Evolutionary conservation across 2,113 vertebrate species (phyloP), one percentile per base, ranked within the genome.

Genomic region (Gulo gulo): DNA sequence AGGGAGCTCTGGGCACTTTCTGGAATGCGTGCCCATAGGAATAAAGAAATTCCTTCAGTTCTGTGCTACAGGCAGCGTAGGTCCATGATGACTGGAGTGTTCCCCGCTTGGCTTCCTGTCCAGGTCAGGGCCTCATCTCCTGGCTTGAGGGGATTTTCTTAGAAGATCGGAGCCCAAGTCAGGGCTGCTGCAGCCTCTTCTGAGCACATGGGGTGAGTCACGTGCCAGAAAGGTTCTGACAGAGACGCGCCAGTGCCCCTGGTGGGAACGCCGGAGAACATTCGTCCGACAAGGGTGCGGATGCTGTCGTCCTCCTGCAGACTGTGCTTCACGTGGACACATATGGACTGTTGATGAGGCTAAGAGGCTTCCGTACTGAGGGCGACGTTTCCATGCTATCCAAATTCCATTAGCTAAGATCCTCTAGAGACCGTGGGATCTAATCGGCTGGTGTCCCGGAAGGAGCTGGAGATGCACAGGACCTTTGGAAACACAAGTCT

Each of bases 331-430:
- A 2, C 0, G 0, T 34, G 52, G 84, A 36, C 7, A 1, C 1
- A 42, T 26, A 74, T 15, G 20, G 52, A 20, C 89, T 88, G 8
- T 61, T 97, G 80, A 79, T 47, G 83, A 81, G 34, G 45, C 95
- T 86, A 50, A 31, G 9, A 94, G 91, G 73, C 24, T 34, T 97
- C 73, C 91, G 84, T 71, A 84, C 73, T 0, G 61, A 94, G 59
- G 83, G 69, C 3, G 76, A 87, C 24, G 2, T 89, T 95, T 93
- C 93, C 52, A 84, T 55, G 63, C 96, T 87, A 88, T 97, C 92
- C 95, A 97, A 95, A 97, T 55, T 88, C 96, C 91, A 91, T 88
- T 94, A 94, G 63, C 80, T 80, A 59, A 93, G 81, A 31, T 95
- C 95, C 93, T 97, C 91, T 52, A 88, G 96, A 94, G 96, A 96